Conservation (phyloP, 2,888 invertebrate species). For the Ormyrus labotus region DNA sequence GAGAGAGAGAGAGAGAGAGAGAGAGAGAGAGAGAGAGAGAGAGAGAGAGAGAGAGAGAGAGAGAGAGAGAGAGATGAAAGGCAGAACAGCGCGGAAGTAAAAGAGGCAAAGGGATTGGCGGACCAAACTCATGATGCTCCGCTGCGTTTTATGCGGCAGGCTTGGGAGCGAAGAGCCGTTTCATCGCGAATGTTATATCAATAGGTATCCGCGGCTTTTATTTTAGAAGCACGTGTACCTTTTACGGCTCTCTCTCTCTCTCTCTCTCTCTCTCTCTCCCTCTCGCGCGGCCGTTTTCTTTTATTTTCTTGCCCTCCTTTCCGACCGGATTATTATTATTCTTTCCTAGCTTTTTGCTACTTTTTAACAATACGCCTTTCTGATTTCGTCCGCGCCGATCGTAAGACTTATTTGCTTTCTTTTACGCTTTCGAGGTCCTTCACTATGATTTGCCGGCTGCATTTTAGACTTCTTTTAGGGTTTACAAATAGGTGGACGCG, state of each 20-base stretch:
- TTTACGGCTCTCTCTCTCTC: background rate
- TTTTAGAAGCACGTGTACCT: background rate
- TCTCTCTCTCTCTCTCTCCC: no score
- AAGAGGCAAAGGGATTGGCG: constrained; percentile 6
- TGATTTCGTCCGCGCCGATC: no score
- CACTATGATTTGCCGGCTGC: no score
- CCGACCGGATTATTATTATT: no score
- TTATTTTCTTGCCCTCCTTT: background rate
- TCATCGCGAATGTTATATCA: constrained; percentile 9
- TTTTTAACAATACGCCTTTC: no score
- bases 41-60: background rate
- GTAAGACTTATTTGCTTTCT: no score
- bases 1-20: no score
- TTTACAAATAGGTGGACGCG: no score
- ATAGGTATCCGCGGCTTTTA: constrained; percentile 11
- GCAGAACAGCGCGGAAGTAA: background rate
- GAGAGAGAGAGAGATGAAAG: background rate
- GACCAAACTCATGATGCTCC: constrained; percentile 8
- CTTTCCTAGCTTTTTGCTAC: no score
- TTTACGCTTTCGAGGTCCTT: no score
- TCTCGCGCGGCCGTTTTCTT: background rate
- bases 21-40: no score
- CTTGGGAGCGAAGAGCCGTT: background rate
- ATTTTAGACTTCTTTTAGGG: no score
- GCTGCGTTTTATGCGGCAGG: constrained; percentile 14